These are phyloP conservation scores for Adelphocoris suturalis DNA, from an alignment of 2,888 invertebrate genomes.

Conservation along the genomic window DNA sequence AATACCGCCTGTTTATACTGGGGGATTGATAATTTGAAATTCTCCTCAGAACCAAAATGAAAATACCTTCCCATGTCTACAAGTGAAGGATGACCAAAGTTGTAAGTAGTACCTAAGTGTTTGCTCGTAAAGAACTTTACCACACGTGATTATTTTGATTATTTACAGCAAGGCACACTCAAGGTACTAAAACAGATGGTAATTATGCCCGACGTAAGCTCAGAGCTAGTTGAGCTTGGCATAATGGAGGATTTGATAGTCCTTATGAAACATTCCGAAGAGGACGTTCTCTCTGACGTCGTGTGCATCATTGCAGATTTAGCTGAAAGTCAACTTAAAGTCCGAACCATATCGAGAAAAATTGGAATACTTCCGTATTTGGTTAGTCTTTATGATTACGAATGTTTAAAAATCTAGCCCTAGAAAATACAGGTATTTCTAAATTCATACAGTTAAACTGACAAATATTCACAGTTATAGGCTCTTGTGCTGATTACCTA, in stretches of 20 bases:
- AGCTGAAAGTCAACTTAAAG: constrained; percentile 64
- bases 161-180: constrained; percentile 52
- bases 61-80: too few species aligned
- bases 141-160: background rate
- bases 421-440: background rate
- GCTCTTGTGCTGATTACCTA: background rate
- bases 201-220: constrained; percentile 61
- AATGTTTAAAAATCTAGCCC: too few species aligned
- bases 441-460: background rate
- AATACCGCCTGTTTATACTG: too few species aligned
- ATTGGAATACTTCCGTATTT: constrained; percentile 59
- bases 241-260: constrained; percentile 59
- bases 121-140: too few species aligned
- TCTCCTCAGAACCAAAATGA: too few species aligned
- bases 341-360: constrained; percentile 63
- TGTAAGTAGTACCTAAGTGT: too few species aligned
- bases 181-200: constrained; percentile 62
- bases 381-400: background rate
- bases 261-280: constrained; percentile 64
- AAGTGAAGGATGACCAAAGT: too few species aligned
- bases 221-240: constrained; percentile 59
- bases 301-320: constrained; percentile 65
- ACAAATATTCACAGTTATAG: background rate
- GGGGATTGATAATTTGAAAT: too few species aligned
- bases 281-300: constrained; percentile 58